These are phyloP conservation scores for Corythaeola cristata DNA, from an alignment of 2,113 vertebrate genomes.

Conservation along the genomic window DNA sequence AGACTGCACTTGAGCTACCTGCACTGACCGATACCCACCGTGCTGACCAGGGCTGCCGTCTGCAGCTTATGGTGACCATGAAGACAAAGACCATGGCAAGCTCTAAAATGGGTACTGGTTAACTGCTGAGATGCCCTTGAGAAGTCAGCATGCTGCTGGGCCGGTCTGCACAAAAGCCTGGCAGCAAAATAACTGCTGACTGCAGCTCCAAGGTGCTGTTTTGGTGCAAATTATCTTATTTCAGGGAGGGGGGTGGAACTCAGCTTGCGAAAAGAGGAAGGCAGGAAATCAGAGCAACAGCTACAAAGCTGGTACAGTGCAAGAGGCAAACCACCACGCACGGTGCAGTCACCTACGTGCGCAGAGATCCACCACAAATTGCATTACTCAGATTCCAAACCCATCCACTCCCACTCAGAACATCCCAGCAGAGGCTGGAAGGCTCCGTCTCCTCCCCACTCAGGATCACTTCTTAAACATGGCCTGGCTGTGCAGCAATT, in stretches of 20 bases:
- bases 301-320: background rate
- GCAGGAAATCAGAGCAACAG: background rate
- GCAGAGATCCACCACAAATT: background rate
- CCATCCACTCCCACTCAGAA: background rate
- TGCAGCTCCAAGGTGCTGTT: background rate
- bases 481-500: background rate
- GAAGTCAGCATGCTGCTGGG: background rate
- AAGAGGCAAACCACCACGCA: rapidly evolving
- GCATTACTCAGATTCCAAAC: background rate
- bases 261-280: background rate
- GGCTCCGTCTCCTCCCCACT: background rate
- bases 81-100: background rate
- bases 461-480: background rate
- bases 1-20: background rate
- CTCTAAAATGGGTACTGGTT: background rate
- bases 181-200: background rate
- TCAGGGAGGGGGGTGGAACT: background rate
- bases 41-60: background rate
- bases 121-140: background rate
- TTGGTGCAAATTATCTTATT: background rate
- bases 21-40: rapidly evolving
- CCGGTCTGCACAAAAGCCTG: background rate
- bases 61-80: rapidly evolving
- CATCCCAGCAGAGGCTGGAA: background rate
- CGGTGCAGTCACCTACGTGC: rapidly evolving